These are phyloP conservation scores for Pristionchus arcanus DNA, from an alignment of 2,888 invertebrate genomes.

Conservation along the genomic window DNA sequence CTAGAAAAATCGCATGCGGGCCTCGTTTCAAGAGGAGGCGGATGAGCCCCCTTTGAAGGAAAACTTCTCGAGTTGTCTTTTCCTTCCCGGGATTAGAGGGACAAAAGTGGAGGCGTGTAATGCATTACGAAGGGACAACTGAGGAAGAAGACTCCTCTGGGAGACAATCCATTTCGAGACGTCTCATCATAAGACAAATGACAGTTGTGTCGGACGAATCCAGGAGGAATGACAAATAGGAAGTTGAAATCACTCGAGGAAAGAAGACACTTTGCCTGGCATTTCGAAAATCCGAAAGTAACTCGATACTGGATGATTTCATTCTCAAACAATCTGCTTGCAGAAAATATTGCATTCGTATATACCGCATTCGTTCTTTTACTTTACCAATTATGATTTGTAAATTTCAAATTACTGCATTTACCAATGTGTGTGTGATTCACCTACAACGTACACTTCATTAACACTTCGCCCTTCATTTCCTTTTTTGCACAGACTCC, in stretches of 20 bases:
- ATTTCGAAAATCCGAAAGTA: slow-evolving; percentile 4
- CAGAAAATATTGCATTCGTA: not conserved
- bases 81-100: slow-evolving; percentile 8
- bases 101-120: slow-evolving; percentile 31
- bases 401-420: no score
- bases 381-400: not conserved
- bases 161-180: slow-evolving; percentile 9
- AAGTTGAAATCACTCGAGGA: not conserved
- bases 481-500: not conserved
- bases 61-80: slow-evolving; percentile 43
- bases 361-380: not conserved
- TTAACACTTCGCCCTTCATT: not conserved
- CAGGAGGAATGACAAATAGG: not conserved
- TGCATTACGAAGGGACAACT: slow-evolving; percentile 12
- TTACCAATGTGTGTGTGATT: not conserved
- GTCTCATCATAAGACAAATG: slow-evolving; percentile 49
- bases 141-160: not conserved
- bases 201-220: not conserved
- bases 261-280: not conserved
- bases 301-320: not conserved
- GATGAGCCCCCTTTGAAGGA: not conserved
- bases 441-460: not conserved
- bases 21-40: not conserved
- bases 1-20: not conserved
- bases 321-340: not conserved